These are phyloP conservation scores for Heliocidaris erythrogramma DNA, from an alignment of 35 echinoderm and acorn worm genomes.

Conservation along the genomic window DNA sequence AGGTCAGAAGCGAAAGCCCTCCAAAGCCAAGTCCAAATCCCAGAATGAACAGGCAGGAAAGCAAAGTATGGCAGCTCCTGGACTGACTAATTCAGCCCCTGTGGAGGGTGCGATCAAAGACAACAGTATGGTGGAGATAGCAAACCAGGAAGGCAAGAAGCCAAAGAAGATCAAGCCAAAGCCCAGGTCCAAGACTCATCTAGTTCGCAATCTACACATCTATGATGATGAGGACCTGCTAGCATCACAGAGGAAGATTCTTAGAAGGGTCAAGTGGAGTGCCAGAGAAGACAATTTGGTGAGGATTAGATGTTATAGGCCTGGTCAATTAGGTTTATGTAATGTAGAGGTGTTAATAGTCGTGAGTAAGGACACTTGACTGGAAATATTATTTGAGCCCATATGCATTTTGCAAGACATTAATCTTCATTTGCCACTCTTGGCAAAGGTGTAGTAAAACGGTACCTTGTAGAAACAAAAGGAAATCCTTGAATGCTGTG, in stretches of 20 bases:
- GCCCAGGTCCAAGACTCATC: background rate
- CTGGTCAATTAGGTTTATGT: background rate
- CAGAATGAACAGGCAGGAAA: background rate
- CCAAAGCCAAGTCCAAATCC: background rate
- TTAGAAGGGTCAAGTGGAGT: constrained; percentile 29
- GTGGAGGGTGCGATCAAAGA: background rate
- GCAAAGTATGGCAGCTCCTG: background rate
- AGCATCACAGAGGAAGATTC: background rate
- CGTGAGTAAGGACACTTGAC: background rate
- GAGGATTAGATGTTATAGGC: background rate
- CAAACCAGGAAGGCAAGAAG: background rate
- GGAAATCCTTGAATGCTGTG: too few species aligned
- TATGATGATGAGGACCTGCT: background rate
- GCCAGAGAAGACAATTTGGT: constrained; percentile 23
- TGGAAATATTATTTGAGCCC: too few species aligned
- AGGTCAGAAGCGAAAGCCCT: constrained; percentile 29
- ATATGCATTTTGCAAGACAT: too few species aligned
- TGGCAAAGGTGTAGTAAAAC: too few species aligned
- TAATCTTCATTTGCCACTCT: too few species aligned
- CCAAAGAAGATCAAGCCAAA: background rate
- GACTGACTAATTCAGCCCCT: background rate
- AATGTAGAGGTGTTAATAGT: background rate
- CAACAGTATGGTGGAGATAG: background rate
- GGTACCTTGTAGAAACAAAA: too few species aligned
- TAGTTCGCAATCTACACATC: constrained; percentile 5